Percentiles rank a stretch among this genome's conserved stretches.
Conservation (phyloP, 2,797 vertebrate species). For the Falco peregrinus region DNA sequence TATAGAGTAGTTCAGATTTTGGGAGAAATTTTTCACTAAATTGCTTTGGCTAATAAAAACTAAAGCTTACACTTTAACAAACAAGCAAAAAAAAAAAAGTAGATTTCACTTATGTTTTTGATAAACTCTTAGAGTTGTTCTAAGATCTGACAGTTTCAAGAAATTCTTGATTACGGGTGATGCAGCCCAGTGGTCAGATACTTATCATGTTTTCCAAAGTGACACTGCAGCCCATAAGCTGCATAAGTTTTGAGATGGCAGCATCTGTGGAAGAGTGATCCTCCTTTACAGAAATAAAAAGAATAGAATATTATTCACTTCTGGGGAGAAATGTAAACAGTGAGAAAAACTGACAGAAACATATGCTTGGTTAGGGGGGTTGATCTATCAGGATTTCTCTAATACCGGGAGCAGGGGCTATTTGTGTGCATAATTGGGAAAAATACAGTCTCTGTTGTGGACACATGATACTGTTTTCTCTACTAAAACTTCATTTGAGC, state of each 20-base stretch:
- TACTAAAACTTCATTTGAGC: background rate
- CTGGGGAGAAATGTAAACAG: background rate
- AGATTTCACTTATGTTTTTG: background rate
- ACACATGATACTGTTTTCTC: background rate
- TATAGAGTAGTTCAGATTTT: background rate
- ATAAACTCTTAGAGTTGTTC: background rate
- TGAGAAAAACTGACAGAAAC: background rate
- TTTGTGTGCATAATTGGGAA: background rate
- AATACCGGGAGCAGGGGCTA: background rate
- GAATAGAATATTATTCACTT: background rate
- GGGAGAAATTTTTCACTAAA: background rate
- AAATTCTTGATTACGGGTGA: background rate
- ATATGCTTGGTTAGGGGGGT: rapidly evolving
- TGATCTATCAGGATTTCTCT: background rate
- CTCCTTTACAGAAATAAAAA: background rate
- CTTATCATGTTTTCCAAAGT: background rate
- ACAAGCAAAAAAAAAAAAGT: background rate
- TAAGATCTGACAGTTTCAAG: background rate
- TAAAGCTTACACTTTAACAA: background rate
- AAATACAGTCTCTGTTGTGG: background rate
- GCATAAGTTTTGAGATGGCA: background rate
- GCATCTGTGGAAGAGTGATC: background rate
- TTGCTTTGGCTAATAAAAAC: background rate
- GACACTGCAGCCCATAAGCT: background rate
- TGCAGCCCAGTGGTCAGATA: background rate